These are phyloP conservation scores for Tetragnatha versicolor DNA, from an alignment of 1,140 invertebrate species.

Conservation along the genomic window DNA sequence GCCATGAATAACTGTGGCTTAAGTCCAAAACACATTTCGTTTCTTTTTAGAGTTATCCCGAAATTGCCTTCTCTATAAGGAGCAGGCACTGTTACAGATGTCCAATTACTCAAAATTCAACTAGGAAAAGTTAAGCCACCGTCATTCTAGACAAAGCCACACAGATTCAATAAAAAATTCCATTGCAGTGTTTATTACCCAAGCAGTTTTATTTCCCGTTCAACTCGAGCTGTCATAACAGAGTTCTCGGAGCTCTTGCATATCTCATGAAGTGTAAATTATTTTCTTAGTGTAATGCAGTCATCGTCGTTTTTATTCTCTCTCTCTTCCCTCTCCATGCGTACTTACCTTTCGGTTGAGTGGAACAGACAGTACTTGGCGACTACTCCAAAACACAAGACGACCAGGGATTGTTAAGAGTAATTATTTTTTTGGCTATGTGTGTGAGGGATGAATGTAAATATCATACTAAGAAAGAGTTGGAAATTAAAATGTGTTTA, in stretches of 20 bases:
- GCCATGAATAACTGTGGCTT: too few species aligned
- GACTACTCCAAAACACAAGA: constrained; percentile 22
- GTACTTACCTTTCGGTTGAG: constrained; percentile 40
- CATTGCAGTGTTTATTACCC: too few species aligned
- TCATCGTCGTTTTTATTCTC: constrained; percentile 10
- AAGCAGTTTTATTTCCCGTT: too few species aligned
- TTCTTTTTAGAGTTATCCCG: too few species aligned
- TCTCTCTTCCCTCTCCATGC: constrained; percentile 12
- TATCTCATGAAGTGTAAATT: constrained; percentile 6
- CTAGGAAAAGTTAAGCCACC: too few species aligned
- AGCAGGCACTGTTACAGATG: too few species aligned
- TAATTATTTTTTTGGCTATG: constrained; percentile 52
- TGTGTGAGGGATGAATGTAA: constrained; percentile 53
- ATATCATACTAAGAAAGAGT: constrained; percentile 46
- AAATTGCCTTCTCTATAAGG: too few species aligned
- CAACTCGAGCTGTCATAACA: too few species aligned
- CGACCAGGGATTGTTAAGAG: constrained; percentile 49
- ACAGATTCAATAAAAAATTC: too few species aligned
- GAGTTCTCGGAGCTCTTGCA: background rate
- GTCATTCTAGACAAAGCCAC: too few species aligned
- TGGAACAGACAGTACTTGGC: constrained; percentile 29
- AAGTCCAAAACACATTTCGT: too few species aligned
- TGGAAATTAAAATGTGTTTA: constrained; percentile 56
- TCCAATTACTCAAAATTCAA: too few species aligned
- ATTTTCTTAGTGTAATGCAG: constrained; percentile 3